phyloP scores from a whole-genome alignment of 2,113 vertebrate species.

The Abramis brama region DNA sequence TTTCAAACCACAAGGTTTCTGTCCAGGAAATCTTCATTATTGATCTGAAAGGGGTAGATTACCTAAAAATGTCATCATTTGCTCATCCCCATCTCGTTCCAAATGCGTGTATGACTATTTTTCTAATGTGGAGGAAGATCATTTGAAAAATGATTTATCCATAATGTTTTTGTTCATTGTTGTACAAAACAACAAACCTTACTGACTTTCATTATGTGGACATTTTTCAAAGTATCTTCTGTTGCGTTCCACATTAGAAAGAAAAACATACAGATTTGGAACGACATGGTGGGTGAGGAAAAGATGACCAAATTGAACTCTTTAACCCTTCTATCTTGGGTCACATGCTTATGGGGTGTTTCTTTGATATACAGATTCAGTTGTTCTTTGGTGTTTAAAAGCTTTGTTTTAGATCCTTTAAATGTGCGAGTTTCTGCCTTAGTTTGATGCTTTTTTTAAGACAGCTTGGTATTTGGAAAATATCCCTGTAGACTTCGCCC shows the following conservation, averaged over 20 bases:
- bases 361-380: background rate
- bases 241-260: background rate
- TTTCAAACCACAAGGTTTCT: constrained; percentile 9
- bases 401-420: background rate
- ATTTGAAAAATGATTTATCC: no score
- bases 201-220: background rate
- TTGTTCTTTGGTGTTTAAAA: background rate
- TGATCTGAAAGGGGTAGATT: background rate
- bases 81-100: background rate
- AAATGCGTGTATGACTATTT: background rate
- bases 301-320: background rate
- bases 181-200: background rate
- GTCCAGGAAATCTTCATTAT: background rate
- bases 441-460: background rate
- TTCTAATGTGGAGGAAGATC: background rate
- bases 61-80: background rate
- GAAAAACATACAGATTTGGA: background rate
- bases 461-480: background rate
- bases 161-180: no score
- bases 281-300: background rate
- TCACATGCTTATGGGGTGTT: background rate
- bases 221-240: background rate
- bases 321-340: background rate
- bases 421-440: background rate
- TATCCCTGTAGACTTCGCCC: background rate